Percentiles rank a stretch among this genome's conserved stretches.
Evolutionary conservation across 2,888 invertebrate species (phyloP).

Genomic region (Torymus aiolomorphi): DNA sequence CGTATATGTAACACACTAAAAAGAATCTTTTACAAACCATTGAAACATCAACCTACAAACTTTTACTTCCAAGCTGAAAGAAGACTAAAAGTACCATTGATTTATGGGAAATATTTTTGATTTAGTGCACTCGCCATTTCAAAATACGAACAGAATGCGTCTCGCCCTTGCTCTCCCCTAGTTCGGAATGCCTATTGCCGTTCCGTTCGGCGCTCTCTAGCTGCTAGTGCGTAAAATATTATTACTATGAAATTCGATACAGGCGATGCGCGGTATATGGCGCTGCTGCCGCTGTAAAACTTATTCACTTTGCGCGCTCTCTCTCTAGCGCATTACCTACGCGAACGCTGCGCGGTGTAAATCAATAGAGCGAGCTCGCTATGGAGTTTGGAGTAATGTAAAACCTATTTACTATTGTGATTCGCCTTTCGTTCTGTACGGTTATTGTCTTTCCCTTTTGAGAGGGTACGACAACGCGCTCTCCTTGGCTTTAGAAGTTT

Average conservation of each 20-base stretch:
- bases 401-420: conserved; percentile 8
- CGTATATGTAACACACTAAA: too few species aligned
- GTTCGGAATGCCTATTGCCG: neutral
- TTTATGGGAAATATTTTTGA: neutral
- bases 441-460: too few species aligned
- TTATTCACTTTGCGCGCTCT: conserved; percentile 2
- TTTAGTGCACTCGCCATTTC: neutral
- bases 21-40: too few species aligned
- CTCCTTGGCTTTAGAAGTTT: too few species aligned
- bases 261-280: neutral
- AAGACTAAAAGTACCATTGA: neutral
- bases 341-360: neutral
- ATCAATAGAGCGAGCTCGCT: conserved; percentile 27
- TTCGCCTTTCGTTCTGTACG: neutral
- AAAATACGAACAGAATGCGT: neutral
- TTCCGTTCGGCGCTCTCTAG: neutral
- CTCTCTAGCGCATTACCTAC: neutral
- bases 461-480: too few species aligned
- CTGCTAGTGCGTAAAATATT: conserved; percentile 17
- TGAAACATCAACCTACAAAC: too few species aligned
- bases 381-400: conserved; percentile 10
- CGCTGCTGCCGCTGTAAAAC: neutral
- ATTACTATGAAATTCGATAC: conserved; percentile 22
- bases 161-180: too few species aligned
- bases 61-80: too few species aligned